Evolutionary conservation across 2,113 vertebrate genomes (phyloP), one percentile per base, ranked within the genome.

Genomic region (Oryzias celebensis): DNA sequence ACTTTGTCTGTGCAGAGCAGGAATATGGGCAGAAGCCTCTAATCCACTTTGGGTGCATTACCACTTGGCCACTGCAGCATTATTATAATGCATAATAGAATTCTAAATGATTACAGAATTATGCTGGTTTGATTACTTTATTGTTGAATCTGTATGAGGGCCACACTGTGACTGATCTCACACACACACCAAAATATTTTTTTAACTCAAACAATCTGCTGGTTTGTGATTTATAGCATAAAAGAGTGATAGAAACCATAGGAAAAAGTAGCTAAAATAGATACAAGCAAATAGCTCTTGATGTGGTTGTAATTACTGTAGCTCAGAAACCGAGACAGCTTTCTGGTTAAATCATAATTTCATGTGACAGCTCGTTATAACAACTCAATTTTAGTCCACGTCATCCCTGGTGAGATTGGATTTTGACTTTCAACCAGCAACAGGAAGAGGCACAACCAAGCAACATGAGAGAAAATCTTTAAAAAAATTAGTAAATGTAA

Each of bases 1-100:
- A 20, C 23, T n/a, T 58, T 10, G 70, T 24, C 48, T 6, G 67
- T 57, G 42, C 66, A 58, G 58, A 83, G 62, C 52, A 44, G 46
- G 56, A 69, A 67, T 72, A 61, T 18, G 24, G 66, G 50, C 56
- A 84, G 60, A 52, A 51, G 55, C 48, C 74, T 60, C 66, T 36
- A 62, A 72, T 71, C 77, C 78, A 85, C 72, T 89, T 84, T 82
- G 56, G 50, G 36, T 65, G 60, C 65, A 65, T 60, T 24, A 58
- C 23, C 53, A 68, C 71, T 57, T 63, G 62, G 59, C 63, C 58
- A 17, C 62, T 49, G 36, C 28, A 87, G 78, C 72, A 81, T 86
- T 86, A 86, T 75, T 87, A 69, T 88, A 78, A 62, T 4, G 42
- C 49, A 55, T 48, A 58, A 46, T 45, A 48, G 41, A 78, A 52